These are phyloP conservation scores for Carapus acus DNA, from an alignment of 2,797 vertebrate species.

Conservation along the genomic window DNA sequence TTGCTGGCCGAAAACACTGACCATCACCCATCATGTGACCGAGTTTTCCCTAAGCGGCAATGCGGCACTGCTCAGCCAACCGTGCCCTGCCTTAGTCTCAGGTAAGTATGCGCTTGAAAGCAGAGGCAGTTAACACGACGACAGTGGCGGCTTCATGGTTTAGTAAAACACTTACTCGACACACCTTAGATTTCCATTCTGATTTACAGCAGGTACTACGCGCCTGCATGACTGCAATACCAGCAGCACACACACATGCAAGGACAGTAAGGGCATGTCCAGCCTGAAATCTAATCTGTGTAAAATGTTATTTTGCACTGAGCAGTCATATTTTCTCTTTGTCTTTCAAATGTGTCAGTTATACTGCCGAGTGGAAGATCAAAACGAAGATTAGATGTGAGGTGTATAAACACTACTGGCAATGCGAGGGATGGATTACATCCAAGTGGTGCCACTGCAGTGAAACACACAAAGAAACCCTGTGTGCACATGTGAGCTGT, in stretches of 20 bases:
- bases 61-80: background rate
- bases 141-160: too few relatives aligned
- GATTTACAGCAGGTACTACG: slow-evolving; percentile 1
- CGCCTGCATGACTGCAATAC: background rate
- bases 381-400: too few relatives aligned
- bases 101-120: background rate
- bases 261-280: background rate
- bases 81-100: background rate
- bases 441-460: too few relatives aligned
- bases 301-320: too few relatives aligned
- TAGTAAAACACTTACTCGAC: background rate
- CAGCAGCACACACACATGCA: background rate
- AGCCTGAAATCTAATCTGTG: background rate
- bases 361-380: too few relatives aligned
- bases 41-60: background rate
- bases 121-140: background rate
- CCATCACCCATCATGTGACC: background rate
- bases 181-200: background rate
- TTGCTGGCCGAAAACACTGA: background rate
- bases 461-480: too few relatives aligned
- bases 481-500: too few relatives aligned
- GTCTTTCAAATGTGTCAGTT: too few relatives aligned
- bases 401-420: too few relatives aligned
- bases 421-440: too few relatives aligned
- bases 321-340: too few relatives aligned